Conservation (phyloP, 2,797 vertebrate genomes). For the Hoplostethus atlanticus region DNA sequence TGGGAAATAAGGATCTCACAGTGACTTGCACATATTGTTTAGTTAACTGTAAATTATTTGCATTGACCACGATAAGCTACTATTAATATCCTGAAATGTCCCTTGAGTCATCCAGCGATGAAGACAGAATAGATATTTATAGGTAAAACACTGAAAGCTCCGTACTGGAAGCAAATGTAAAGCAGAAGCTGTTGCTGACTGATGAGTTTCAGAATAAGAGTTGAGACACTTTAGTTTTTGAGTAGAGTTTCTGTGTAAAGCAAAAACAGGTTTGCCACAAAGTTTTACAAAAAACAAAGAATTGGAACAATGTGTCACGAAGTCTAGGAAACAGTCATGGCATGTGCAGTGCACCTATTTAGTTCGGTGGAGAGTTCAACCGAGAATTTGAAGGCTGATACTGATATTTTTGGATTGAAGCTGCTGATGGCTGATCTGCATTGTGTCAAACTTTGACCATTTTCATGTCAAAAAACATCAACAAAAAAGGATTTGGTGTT, state of each 20-base stretch:
- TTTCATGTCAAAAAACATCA: not conserved
- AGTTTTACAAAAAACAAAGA: conserved; percentile 8
- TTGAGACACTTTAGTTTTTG: not conserved
- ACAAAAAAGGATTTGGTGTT: not conserved
- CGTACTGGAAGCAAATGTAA: conserved; percentile 25
- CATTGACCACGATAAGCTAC: conserved; percentile 17
- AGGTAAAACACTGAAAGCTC: no score
- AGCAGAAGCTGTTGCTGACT: not conserved
- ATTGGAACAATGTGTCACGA: no score
- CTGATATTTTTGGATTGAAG: no score
- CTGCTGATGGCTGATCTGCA: no score
- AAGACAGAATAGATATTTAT: not conserved
- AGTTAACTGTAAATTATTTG: conserved; percentile 29
- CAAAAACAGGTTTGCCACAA: not conserved
- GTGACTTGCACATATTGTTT: not conserved
- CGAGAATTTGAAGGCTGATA: no score
- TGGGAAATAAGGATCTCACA: not conserved
- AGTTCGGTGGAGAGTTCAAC: no score
- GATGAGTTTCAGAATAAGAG: no score
- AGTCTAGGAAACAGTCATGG: no score
- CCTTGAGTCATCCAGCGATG: not conserved
- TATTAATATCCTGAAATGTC: conserved; percentile 17
- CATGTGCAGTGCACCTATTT: no score
- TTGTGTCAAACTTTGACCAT: no score
- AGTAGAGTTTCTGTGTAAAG: not conserved